These are phyloP conservation scores for Cepaea nemoralis DNA, from an alignment of 1,140 invertebrate species.

Conservation along the genomic window DNA sequence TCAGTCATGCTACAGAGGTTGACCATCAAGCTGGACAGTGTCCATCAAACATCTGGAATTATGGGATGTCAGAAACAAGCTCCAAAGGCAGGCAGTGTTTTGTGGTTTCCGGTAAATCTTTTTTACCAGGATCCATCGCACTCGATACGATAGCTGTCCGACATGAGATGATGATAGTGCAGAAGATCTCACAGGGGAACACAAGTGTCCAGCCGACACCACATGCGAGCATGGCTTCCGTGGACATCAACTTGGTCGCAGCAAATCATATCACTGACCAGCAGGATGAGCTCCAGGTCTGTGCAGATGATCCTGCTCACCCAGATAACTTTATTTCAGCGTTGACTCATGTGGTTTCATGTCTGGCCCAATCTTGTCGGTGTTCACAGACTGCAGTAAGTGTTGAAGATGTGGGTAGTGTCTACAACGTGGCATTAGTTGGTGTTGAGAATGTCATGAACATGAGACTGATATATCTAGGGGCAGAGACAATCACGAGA, in stretches of 20 bases:
- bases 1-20: background rate
- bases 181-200: background rate
- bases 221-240: background rate
- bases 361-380: background rate
- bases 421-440: background rate
- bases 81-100: background rate
- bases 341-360: background rate
- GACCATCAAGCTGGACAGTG: background rate
- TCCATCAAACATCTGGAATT: background rate
- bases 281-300: no score
- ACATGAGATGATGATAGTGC: constrained; percentile 34
- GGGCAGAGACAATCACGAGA: background rate
- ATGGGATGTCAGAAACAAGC: background rate
- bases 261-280: no score
- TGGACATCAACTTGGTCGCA: no score
- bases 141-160: background rate
- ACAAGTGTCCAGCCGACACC: background rate
- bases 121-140: background rate
- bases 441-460: background rate
- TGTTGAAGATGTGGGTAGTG: background rate
- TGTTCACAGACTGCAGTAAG: background rate
- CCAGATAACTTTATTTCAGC: background rate
- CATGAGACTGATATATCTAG: background rate
- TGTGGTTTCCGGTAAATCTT: constrained; percentile 2
- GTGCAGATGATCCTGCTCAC: background rate